phyloP scores from a whole-genome alignment of 2,888 invertebrate genomes.

The Eurois occulta region DNA sequence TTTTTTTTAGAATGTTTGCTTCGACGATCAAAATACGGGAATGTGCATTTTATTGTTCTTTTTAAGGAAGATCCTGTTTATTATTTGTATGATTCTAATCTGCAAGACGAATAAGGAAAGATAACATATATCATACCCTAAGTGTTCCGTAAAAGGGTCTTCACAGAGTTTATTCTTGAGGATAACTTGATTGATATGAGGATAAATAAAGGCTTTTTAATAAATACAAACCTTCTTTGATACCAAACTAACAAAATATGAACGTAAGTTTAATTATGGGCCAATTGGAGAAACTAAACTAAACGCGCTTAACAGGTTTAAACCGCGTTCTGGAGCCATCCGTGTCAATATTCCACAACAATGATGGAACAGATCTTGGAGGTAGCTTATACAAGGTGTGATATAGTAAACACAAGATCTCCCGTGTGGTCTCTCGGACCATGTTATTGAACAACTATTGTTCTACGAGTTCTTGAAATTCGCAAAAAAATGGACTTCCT shows the following conservation, averaged over 20 bases:
- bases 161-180: conserved; percentile 7
- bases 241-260: neutral
- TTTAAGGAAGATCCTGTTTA: conserved; percentile 55
- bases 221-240: neutral
- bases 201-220: neutral
- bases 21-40: conserved; percentile 33
- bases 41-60: conserved; percentile 39
- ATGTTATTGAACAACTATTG: too few relatives aligned
- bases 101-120: neutral
- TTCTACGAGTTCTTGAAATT: too few relatives aligned
- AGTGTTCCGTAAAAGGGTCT: neutral
- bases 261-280: neutral
- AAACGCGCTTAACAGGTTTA: neutral
- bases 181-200: conserved; percentile 6
- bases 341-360: neutral
- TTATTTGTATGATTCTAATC: neutral
- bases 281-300: neutral
- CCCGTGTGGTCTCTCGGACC: too few relatives aligned
- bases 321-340: neutral
- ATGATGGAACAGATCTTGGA: neutral
- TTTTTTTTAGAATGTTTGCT: conserved; percentile 14
- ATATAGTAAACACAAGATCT: too few relatives aligned
- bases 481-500: too few relatives aligned
- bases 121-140: conserved; percentile 2
- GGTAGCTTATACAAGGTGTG: neutral